Conservation (phyloP, 1,140 invertebrate species). For the Neodiprion fabricii region DNA sequence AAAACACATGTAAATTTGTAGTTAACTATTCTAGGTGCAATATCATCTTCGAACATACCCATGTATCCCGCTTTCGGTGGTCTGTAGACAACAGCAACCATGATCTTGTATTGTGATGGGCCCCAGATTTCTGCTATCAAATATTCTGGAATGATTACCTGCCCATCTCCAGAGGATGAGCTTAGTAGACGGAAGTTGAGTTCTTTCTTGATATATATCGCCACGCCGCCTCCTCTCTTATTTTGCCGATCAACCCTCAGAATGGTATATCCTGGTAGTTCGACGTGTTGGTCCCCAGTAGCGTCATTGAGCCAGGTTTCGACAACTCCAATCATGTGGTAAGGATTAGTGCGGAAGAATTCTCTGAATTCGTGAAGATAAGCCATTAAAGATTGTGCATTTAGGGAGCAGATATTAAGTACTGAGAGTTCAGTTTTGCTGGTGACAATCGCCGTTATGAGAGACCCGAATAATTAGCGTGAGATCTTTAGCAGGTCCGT, state of each 20-base stretch:
- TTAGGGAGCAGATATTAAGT: not conserved
- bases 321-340: constrained; percentile 16
- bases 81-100: not conserved
- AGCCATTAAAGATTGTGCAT: constrained; percentile 16
- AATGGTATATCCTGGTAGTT: not conserved
- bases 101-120: not conserved
- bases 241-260: not conserved
- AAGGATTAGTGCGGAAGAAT: constrained; percentile 15
- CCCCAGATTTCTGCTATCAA: constrained; percentile 7
- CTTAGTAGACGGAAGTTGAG: not conserved
- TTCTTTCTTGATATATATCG: not conserved
- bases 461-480: not conserved
- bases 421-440: not conserved
- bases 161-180: too few species aligned
- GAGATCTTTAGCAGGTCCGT: not conserved
- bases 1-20: not conserved
- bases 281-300: not conserved
- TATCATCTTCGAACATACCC: too few species aligned
- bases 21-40: not conserved
- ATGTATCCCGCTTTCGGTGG: not conserved
- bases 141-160: too few species aligned
- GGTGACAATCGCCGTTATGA: not conserved
- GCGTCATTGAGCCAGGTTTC: constrained; percentile 16
- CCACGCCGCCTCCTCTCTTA: not conserved
- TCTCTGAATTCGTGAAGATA: constrained; percentile 16